Evolutionary conservation across 2,113 vertebrate species (phyloP).

Genomic region (Marcusenius ussheri): DNA sequence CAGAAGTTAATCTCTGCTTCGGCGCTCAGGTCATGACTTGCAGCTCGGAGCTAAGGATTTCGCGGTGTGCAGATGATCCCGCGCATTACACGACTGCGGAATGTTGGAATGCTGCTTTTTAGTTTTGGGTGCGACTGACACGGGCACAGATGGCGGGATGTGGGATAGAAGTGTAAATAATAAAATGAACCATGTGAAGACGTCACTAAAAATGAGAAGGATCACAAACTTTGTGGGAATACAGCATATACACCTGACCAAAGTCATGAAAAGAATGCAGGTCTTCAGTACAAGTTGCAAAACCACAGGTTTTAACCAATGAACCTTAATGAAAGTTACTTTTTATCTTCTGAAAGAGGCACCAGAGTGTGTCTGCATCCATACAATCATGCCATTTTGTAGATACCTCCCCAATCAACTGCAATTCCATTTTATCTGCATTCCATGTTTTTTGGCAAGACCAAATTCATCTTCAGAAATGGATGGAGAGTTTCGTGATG

Average conservation of each 20-base stretch:
- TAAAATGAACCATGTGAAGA: background rate
- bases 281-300: background rate
- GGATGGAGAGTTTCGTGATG: background rate
- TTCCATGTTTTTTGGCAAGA: background rate
- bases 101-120: slow-evolving; percentile 3
- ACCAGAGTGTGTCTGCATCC: background rate
- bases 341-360: background rate
- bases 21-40: background rate
- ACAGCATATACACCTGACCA: background rate
- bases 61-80: background rate
- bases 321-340: background rate
- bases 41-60: background rate
- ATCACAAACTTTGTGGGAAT: background rate
- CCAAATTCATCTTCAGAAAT: background rate
- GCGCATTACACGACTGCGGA: background rate
- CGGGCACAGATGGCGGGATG: background rate
- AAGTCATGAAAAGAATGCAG: background rate
- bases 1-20: background rate
- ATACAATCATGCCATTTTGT: background rate
- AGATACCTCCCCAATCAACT: background rate
- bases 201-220: background rate
- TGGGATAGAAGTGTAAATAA: background rate
- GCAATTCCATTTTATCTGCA: background rate
- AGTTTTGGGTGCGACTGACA: background rate
- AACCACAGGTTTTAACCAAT: background rate